Percentiles rank a stretch among this genome's conserved stretches.
Evolutionary conservation across 2,888 invertebrate species (phyloP).

Genomic region (Eristalinus aeneus): DNA sequence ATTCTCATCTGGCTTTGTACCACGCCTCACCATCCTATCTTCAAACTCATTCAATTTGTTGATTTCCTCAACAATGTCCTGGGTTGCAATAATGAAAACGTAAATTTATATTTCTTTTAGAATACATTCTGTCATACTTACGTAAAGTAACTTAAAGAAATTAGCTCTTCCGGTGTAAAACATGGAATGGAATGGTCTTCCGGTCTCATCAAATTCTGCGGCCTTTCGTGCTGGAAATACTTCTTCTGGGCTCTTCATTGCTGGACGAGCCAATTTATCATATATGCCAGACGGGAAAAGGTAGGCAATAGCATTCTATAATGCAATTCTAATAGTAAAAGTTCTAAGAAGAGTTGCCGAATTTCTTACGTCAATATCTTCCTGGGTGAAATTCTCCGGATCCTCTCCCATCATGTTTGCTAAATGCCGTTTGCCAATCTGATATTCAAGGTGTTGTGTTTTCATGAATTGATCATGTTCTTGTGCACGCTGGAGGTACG

Average conservation of each 20-base stretch:
- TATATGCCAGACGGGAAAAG: slow-evolving; percentile 97
- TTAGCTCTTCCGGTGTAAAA: slow-evolving; percentile 96
- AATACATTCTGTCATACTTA: slow-evolving; percentile 79
- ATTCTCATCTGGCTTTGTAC: slow-evolving; percentile 84
- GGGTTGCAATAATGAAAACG: background rate
- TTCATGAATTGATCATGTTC: slow-evolving; percentile 92
- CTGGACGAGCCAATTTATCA: slow-evolving; percentile 91
- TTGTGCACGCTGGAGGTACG: slow-evolving; percentile 91
- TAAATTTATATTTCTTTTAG: background rate
- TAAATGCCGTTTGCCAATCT: slow-evolving; percentile 95
- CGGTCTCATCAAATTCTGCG: slow-evolving; percentile 94
- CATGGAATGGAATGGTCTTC: slow-evolving; percentile 93
- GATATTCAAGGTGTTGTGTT: slow-evolving; percentile 89
- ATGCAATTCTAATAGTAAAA: background rate
- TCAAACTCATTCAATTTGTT: slow-evolving; percentile 86
- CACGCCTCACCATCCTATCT: slow-evolving; percentile 86
- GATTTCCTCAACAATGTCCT: slow-evolving; percentile 87
- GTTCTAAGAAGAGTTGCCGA: slow-evolving; percentile 38
- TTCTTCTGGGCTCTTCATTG: slow-evolving; percentile 94
- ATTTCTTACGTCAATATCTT: slow-evolving; percentile 88
- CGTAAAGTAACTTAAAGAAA: slow-evolving; percentile 91
- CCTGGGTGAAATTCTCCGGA: slow-evolving; percentile 92
- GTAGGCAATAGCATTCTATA: slow-evolving; percentile 92
- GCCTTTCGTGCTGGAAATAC: slow-evolving; percentile 92
- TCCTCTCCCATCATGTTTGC: slow-evolving; percentile 99